A percentile compares a stretch with the other conserved stretches of the same genome.
Conservation (phyloP, 1,140 invertebrate genomes). For the Drosophila rufa region DNA sequence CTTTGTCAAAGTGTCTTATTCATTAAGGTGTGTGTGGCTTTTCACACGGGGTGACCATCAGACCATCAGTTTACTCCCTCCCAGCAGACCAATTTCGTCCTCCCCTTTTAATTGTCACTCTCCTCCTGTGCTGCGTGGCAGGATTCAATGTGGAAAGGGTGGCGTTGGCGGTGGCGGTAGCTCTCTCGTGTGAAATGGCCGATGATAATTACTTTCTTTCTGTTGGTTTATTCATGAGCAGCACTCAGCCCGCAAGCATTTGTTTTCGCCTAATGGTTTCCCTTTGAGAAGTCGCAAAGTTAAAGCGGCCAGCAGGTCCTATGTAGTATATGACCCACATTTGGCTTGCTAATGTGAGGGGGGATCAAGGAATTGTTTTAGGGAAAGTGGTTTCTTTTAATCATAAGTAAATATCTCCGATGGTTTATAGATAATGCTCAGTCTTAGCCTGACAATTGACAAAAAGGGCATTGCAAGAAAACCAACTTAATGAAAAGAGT, state of each 20-base stretch:
- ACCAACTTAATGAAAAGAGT: neutral
- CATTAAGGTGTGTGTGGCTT: constrained; percentile 59
- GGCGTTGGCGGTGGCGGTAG: constrained; percentile 11
- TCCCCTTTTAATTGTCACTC: constrained; percentile 65
- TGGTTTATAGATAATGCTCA: neutral
- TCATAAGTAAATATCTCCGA: neutral
- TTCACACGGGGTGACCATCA: constrained; percentile 19
- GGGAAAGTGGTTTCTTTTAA: neutral
- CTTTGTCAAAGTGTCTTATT: constrained; percentile 75
- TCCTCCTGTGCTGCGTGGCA: constrained; percentile 1
- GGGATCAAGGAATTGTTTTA: constrained; percentile 1
- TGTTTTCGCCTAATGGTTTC: constrained; percentile 71
- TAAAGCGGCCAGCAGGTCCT: neutral
- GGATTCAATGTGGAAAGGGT: constrained; percentile 6
- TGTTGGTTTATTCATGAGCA: constrained; percentile 73
- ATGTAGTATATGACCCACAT: constrained; percentile 15
- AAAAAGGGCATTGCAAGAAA: neutral
- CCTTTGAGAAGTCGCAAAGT: constrained; percentile 57
- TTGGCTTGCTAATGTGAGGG: constrained; percentile 35
- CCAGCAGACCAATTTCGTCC: constrained; percentile 26
- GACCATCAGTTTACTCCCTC: constrained; percentile 19
- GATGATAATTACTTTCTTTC: constrained; percentile 74
- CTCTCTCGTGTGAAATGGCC: constrained; percentile 58
- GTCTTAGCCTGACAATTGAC: neutral
- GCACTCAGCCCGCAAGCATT: constrained; percentile 47